Percentiles rank a stretch among this genome's conserved stretches.
phyloP scores from a whole-genome alignment of 2,888 invertebrate genomes.

The Dynastes grantii region DNA sequence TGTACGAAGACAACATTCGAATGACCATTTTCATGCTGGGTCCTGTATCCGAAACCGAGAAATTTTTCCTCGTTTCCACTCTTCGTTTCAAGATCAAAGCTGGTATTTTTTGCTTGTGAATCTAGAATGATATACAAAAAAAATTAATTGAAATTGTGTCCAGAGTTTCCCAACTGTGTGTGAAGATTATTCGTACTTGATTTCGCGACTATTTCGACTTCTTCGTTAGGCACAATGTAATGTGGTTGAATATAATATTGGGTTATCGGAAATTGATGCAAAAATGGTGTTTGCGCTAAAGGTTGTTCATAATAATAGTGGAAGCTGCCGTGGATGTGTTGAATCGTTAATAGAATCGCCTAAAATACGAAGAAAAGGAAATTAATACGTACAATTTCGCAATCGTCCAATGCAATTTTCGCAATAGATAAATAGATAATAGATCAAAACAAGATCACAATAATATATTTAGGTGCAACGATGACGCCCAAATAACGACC shows the following conservation, averaged over 20 bases:
- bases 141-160: no score
- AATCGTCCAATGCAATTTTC: neutral
- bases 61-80: constrained; percentile 49
- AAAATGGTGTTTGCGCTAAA: neutral
- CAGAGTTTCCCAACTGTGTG: no score
- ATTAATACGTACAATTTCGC: neutral
- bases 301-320: neutral
- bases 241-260: neutral
- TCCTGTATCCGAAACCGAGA: constrained; percentile 64
- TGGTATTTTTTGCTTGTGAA: no score
- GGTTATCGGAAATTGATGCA: neutral
- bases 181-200: no score
- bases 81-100: constrained; percentile 1
- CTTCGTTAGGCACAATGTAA: neutral
- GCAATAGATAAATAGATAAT: neutral
- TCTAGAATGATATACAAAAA: no score
- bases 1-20: constrained; percentile 63
- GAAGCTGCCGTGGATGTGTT: neutral
- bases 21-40: constrained; percentile 60
- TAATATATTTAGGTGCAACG: neutral
- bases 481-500: constrained; percentile 4
- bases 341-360: neutral
- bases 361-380: neutral
- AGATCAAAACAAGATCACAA: neutral
- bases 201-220: neutral